phyloP scores from a whole-genome alignment of 2,888 invertebrate species.

The Tipula confusa region DNA sequence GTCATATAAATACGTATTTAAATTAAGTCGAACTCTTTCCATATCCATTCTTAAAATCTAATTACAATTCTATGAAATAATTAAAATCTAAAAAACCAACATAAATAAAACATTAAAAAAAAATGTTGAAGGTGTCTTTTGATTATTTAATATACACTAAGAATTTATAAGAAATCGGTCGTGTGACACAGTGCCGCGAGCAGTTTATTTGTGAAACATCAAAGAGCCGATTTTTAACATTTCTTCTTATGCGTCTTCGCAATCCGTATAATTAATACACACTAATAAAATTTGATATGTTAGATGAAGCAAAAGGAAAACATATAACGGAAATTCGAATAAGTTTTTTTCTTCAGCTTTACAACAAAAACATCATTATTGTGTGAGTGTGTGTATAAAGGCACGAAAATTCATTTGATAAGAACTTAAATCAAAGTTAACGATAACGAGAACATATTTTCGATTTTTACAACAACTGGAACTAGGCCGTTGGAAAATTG shows the following conservation, averaged over 20 bases:
- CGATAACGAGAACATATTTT: background rate
- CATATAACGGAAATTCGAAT: background rate
- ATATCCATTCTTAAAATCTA: background rate
- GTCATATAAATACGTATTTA: background rate
- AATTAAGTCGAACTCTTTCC: background rate
- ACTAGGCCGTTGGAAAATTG: background rate
- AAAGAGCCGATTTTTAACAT: background rate
- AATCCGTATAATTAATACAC: background rate
- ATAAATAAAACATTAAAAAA: background rate
- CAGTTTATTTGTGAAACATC: background rate
- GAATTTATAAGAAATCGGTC: background rate
- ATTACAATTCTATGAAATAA: constrained; percentile 20
- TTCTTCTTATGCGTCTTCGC: background rate
- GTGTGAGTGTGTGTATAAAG: too few relatives aligned
- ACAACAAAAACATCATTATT: too few relatives aligned
- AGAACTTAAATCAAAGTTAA: background rate
- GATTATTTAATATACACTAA: background rate
- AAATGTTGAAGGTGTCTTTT: constrained; percentile 15
- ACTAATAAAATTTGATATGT: constrained; percentile 12
- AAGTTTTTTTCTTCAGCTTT: background rate
- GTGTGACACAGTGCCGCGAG: background rate
- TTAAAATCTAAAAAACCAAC: background rate
- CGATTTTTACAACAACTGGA: background rate
- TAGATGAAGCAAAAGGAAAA: constrained; percentile 17
- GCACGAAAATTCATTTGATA: background rate